A percentile compares a stretch with the other conserved stretches of the same genome.
Conservation (phyloP, 35 echinoderm and acorn worm species). For the Anneissia japonica region DNA sequence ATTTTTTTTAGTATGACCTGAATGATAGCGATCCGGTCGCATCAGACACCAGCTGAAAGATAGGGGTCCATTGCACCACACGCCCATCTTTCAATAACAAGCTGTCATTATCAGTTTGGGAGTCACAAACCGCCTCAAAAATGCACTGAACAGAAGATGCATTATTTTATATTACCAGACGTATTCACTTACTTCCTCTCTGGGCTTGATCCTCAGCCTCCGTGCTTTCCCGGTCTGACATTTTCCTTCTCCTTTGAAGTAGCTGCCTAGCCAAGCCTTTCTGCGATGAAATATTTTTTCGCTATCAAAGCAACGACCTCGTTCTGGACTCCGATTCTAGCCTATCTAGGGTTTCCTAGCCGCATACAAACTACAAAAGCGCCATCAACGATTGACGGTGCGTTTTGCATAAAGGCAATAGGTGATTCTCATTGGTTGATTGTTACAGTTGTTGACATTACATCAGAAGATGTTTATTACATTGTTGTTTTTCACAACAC, state of each 20-base stretch:
- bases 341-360: background rate
- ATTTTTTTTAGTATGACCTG: background rate
- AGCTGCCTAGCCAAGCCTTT: conserved; percentile 1
- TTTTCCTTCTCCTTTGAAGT: background rate
- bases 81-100: background rate
- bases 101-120: background rate
- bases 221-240: background rate
- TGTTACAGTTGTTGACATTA: background rate
- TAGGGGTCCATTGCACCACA: background rate
- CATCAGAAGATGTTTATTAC: background rate
- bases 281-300: background rate
- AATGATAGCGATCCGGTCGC: background rate
- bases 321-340: background rate
- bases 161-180: background rate
- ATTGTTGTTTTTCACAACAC: background rate
- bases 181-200: background rate
- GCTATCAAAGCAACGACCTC: background rate
- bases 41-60: background rate
- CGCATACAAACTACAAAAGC: background rate
- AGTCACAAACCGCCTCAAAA: background rate
- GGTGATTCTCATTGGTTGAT: background rate
- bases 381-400: background rate
- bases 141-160: background rate
- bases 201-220: background rate
- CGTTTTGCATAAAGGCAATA: background rate